phyloP scores from a whole-genome alignment of 2,797 vertebrate genomes.

The Hylomyscus alleni region DNA sequence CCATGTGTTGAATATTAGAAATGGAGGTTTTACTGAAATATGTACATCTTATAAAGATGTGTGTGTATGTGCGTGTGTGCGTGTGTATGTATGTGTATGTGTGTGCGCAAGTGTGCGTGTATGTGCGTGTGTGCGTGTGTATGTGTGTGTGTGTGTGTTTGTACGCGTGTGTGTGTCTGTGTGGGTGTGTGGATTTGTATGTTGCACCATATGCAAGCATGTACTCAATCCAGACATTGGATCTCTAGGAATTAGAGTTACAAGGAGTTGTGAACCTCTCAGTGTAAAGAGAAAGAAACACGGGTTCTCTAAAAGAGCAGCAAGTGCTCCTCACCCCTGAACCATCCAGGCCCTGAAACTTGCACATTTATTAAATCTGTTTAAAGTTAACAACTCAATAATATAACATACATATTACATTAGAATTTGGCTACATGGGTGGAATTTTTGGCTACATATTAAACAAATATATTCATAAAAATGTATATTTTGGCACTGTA shows the following conservation, averaged over 20 bases:
- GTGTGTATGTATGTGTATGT: not conserved
- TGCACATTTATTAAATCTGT: not conserved
- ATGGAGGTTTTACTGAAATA: not conserved
- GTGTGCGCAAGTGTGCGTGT: not conserved
- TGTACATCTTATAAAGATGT: not conserved
- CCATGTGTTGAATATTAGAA: not conserved
- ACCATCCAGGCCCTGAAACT: not conserved
- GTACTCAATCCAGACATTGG: not conserved
- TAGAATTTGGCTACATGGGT: conserved; percentile 35
- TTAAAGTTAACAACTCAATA: not conserved
- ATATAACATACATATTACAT: not conserved
- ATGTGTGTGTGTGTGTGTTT: not conserved
- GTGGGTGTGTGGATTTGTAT: not conserved
- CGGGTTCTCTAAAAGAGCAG: not conserved
- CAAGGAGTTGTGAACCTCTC: not conserved
- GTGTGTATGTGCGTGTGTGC: not conserved
- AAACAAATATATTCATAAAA: conserved; percentile 37
- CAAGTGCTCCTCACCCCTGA: not conserved
- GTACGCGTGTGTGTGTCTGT: too few species aligned
- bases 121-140: not conserved
- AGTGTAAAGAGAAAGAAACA: not conserved
- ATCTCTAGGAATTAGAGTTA: not conserved
- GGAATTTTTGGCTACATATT: not conserved
- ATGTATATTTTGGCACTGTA: not conserved
- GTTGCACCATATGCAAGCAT: not conserved